Percentiles rank a stretch among this genome's conserved stretches.
Evolutionary conservation across 2,113 vertebrate species (phyloP).

Genomic region (Heterotis niloticus): DNA sequence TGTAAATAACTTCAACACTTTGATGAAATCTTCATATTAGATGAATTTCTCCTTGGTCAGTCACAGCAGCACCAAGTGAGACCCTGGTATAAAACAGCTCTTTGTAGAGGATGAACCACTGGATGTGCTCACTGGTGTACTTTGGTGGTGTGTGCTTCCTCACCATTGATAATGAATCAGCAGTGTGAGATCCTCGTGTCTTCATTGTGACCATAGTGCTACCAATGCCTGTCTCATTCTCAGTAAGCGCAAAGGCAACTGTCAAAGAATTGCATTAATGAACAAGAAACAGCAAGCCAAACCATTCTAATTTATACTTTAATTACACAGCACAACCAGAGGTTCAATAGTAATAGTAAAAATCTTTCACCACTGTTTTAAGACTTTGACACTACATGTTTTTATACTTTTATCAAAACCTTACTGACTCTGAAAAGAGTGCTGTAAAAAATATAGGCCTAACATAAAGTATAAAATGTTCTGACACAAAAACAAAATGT

Average conservation of each 20-base stretch:
- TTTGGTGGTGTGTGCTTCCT: not conserved
- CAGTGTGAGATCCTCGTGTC: constrained; percentile 52
- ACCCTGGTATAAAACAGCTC: not conserved
- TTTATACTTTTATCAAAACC: too few species aligned
- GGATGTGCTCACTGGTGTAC: constrained; percentile 7
- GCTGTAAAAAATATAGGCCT: constrained; percentile 2
- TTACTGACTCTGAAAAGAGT: constrained; percentile 8
- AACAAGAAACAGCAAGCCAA: too few species aligned
- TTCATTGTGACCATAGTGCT: constrained; percentile 40
- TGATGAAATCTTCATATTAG: not conserved
- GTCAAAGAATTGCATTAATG: too few species aligned
- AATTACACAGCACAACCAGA: too few species aligned
- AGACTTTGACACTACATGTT: too few species aligned
- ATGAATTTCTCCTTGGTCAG: not conserved
- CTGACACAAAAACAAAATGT: too few species aligned
- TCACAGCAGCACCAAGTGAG: not conserved
- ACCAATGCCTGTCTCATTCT: not conserved
- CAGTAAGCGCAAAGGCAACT: not conserved
- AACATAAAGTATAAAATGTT: not conserved
- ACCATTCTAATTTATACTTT: too few species aligned
- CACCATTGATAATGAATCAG: constrained; percentile 36
- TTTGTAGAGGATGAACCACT: not conserved
- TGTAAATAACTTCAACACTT: not conserved
- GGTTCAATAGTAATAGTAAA: too few species aligned
- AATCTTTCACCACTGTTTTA: too few species aligned